Evolutionary conservation across 2,888 invertebrate species (phyloP).

Genomic region (Ischnura elegans): DNA sequence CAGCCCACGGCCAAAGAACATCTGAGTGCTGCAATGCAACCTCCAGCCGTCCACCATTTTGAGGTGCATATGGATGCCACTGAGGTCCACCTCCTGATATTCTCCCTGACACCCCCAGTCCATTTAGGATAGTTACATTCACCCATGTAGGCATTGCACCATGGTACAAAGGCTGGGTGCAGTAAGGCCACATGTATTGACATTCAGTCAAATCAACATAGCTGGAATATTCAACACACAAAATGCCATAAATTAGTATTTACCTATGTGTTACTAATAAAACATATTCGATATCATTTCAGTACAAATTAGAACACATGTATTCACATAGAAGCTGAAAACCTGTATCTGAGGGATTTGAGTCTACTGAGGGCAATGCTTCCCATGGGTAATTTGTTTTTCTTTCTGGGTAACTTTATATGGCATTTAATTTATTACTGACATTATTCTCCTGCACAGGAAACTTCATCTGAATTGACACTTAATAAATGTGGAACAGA

Average conservation of each 20-base stretch:
- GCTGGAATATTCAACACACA: constrained; percentile 77
- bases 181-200: constrained; percentile 99
- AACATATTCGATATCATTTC: no score
- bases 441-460: no score
- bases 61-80: constrained; percentile 94
- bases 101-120: constrained; percentile 92
- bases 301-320: no score
- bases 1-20: constrained; percentile 97
- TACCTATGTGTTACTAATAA: no score
- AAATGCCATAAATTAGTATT: neutral
- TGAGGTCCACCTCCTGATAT: constrained; percentile 83
- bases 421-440: no score
- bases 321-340: no score
- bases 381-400: no score
- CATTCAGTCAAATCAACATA: constrained; percentile 97
- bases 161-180: constrained; percentile 95
- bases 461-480: no score
- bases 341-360: no score
- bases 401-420: no score
- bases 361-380: no score
- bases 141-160: constrained; percentile 92
- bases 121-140: constrained; percentile 96
- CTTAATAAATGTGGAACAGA: no score
- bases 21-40: constrained; percentile 82
- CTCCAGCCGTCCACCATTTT: constrained; percentile 89